Evolutionary conservation across 2,888 invertebrate genomes (phyloP).

Genomic region (Volucella zonaria): DNA sequence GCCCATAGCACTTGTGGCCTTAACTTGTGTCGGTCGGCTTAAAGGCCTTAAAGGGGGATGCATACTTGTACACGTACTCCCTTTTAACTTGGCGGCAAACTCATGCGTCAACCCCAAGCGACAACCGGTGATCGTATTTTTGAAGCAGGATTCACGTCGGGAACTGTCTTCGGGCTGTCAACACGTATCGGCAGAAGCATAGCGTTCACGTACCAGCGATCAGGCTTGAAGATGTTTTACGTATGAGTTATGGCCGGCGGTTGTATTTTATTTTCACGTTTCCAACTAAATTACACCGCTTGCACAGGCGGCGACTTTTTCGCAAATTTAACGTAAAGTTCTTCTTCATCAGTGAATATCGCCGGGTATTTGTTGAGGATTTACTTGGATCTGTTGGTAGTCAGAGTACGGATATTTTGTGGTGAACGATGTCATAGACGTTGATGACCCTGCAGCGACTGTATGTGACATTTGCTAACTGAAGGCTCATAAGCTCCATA

Average conservation of each 20-base stretch:
- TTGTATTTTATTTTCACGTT: constrained; percentile 71
- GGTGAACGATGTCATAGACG: constrained; percentile 53
- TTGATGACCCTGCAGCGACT: constrained; percentile 61
- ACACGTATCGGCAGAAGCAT: constrained; percentile 70
- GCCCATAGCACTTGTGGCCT: not conserved
- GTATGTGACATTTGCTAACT: constrained; percentile 62
- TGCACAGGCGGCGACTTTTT: constrained; percentile 4
- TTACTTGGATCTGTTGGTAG: constrained; percentile 26
- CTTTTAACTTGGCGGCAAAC: constrained; percentile 69
- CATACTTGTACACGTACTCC: constrained; percentile 41
- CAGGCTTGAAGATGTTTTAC: constrained; percentile 66
- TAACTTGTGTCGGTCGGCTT: not conserved
- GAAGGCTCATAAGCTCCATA: constrained; percentile 35
- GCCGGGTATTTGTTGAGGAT: constrained; percentile 49
- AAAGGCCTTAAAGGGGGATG: constrained; percentile 40
- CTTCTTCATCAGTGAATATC: not conserved
- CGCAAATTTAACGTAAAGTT: constrained; percentile 42
- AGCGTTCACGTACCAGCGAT: constrained; percentile 66
- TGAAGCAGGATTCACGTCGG: constrained; percentile 70
- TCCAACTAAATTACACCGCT: constrained; percentile 70
- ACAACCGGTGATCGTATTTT: constrained; percentile 64
- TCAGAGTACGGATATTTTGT: constrained; percentile 34
- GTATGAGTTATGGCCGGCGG: constrained; percentile 69
- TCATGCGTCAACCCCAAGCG: constrained; percentile 64
- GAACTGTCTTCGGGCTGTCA: constrained; percentile 66